Evolutionary conservation across 2,113 vertebrate genomes (phyloP).

Genomic region (Rhinopithecus roxellana): DNA sequence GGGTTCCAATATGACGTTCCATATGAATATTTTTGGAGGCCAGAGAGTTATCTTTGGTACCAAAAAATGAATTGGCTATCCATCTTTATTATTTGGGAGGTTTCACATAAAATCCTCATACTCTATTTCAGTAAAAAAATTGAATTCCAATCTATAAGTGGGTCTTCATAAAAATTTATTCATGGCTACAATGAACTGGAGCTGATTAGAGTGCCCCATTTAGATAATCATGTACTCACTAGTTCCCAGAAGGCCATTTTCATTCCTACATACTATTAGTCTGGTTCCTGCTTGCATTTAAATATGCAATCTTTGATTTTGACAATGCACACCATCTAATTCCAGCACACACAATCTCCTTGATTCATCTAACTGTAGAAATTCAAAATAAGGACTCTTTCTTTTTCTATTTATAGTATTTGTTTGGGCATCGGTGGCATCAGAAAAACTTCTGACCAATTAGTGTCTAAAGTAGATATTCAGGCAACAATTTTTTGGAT

Average conservation of each 20-base stretch:
- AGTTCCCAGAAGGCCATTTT: not conserved
- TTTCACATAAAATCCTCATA: not conserved
- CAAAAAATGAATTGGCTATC: not conserved
- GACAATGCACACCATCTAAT: not conserved
- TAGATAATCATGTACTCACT: not conserved
- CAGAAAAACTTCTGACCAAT: not conserved
- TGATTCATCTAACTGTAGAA: not conserved
- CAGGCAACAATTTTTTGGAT: not conserved
- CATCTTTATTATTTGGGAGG: not conserved
- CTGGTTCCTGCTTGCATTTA: not conserved
- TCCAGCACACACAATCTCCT: not conserved
- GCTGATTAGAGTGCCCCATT: not conserved
- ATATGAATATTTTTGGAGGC: not conserved
- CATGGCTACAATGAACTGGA: not conserved
- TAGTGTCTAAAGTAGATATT: not conserved
- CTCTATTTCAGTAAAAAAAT: not conserved
- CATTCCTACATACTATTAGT: no score
- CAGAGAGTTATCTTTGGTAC: not conserved
- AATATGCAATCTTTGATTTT: not conserved
- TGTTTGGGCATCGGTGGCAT: not conserved
- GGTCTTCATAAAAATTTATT: not conserved
- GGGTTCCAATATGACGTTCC: not conserved
- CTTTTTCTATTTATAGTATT: not conserved
- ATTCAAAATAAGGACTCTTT: not conserved
- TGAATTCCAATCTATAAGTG: not conserved